phyloP scores from a whole-genome alignment of 2,888 invertebrate genomes.

The Drosophila planitibia region DNA sequence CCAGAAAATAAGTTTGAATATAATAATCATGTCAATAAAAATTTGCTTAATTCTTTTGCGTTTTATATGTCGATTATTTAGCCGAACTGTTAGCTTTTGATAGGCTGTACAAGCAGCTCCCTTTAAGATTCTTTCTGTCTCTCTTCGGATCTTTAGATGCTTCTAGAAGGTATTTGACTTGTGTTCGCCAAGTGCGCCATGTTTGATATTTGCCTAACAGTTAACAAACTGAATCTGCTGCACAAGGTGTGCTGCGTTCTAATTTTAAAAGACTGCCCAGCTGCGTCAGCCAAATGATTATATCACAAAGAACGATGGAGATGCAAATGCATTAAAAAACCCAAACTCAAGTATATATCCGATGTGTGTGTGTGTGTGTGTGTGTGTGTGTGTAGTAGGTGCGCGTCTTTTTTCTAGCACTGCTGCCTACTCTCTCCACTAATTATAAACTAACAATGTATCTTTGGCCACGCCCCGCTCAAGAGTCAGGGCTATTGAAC shows the following conservation, averaged over 20 bases:
- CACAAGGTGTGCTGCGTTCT: conserved; percentile 55
- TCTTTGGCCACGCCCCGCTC: conserved; percentile 49
- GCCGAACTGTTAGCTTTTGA: not conserved
- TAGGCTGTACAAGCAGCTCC: conserved; percentile 5
- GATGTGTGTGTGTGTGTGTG: not conserved
- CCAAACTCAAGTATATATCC: conserved; percentile 60
- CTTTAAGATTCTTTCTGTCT: not conserved
- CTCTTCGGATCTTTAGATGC: not conserved
- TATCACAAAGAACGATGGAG: conserved; percentile 23
- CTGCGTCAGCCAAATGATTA: conserved; percentile 16
- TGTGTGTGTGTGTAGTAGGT: conserved; percentile 3
- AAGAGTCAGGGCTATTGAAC: conserved; percentile 70
- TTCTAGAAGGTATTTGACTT: conserved; percentile 15
- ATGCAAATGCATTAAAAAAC: conserved; percentile 59
- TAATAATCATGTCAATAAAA: not conserved
- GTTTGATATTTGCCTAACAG: conserved; percentile 50
- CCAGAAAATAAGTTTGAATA: not conserved
- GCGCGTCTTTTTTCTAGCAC: not conserved
- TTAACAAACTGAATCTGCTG: conserved; percentile 44
- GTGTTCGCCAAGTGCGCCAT: conserved; percentile 31
- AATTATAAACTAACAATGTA: conserved; percentile 79
- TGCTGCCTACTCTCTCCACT: conserved; percentile 43
- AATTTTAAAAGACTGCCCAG: conserved; percentile 41
- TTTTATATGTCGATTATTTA: not conserved
- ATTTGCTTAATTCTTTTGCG: not conserved